Evolutionary conservation across 1,140 invertebrate species (phyloP), one percentile per base, ranked within the genome.

Genomic region (Pachyrhynchus sulphureomaculatus): DNA sequence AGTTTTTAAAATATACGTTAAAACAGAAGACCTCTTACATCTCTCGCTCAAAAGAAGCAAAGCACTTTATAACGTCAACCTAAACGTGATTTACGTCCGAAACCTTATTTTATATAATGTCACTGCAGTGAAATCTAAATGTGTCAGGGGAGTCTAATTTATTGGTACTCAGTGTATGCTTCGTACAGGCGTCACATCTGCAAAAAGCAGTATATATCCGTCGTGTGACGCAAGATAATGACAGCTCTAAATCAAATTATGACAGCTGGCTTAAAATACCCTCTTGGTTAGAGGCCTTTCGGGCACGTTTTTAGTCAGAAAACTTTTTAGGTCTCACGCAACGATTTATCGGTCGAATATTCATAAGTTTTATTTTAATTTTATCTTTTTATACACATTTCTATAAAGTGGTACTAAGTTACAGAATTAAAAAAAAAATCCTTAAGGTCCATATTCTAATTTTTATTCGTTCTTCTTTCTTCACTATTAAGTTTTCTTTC

Each of bases 21-120:
- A 42, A 21, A 21, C 26, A 42, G 39, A n/a, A 39, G 39, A 55
- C 41, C 41, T 55, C 53, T 55, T 55, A 44, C 53, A 15, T 55
- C 53, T 23, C 24, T 23, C 41, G 41, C 41, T 44, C 41, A 61
- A 61, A 60, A 61, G 58, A 53, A 48, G 42, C 58, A 47, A 23
- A 26, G 49, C 58, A 61, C 49, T 61, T 61, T 62, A 62, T 62
- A 62, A 56, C 60, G 60, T 62, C 60, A 55, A 42, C 41, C 60
- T 33, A 34, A 55, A 56, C 44, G 61, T 67, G 65, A 67, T 67
- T 67, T 67, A 67, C 65, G 65, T 64, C 61, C 62, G 57, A 62
- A 67, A 67, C 65, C 65, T 67, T 67, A 63, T 67, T 67, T 62
- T 67, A 67, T 67, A 62, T 67, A 64, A 67, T 55, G 65, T 64